phyloP scores from a whole-genome alignment of 35 echinoderm and acorn worm genomes.

The Holothuria glaberrima region DNA sequence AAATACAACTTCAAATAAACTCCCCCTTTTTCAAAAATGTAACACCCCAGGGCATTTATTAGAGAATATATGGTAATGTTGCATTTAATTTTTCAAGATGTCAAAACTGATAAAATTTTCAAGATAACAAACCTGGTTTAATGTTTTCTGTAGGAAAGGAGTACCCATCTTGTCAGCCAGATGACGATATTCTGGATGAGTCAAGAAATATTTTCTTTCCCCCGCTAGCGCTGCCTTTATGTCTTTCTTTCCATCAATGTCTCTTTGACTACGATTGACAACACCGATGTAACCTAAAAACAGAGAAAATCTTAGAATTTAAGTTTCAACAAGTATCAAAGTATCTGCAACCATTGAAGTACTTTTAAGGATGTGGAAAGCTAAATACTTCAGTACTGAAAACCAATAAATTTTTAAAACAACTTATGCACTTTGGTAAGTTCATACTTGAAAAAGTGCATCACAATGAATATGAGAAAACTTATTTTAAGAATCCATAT shows the following conservation, averaged over 20 bases:
- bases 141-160: conserved; percentile 87
- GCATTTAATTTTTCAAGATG: too few relatives aligned
- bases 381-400: too few relatives aligned
- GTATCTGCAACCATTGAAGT: too few relatives aligned
- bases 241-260: conserved; percentile 98
- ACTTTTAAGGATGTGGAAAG: too few relatives aligned
- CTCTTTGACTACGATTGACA: conserved; percentile 95
- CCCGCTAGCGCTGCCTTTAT: conserved; percentile 94
- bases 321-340: not conserved
- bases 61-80: too few relatives aligned
- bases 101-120: too few relatives aligned
- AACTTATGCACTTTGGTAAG: not conserved
- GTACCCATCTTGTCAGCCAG: conserved; percentile 96
- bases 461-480: too few relatives aligned
- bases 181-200: conserved; percentile 83
- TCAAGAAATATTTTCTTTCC: conserved; percentile 97
- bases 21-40: too few relatives aligned
- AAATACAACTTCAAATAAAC: too few relatives aligned
- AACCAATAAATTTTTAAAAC: not conserved
- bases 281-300: conserved; percentile 90
- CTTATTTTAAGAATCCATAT: too few relatives aligned
- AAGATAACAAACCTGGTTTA: conserved; percentile 83
- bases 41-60: too few relatives aligned
- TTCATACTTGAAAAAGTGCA: too few relatives aligned
- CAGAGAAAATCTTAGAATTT: not conserved